phyloP scores from a whole-genome alignment of 1,140 invertebrate species.

The Callitettix versicolor region DNA sequence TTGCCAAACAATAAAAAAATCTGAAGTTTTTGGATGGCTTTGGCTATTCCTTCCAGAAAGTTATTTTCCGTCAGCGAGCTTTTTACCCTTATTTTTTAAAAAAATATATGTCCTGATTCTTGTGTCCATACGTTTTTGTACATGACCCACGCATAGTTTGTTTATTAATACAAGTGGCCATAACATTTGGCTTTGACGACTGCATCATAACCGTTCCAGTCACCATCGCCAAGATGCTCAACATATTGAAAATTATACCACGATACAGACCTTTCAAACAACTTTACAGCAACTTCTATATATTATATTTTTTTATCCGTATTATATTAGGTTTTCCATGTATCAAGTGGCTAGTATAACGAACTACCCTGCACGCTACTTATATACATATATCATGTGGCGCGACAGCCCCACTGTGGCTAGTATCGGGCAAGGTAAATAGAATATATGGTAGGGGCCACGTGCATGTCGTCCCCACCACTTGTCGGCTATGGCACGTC shows the following conservation, averaged over 20 bases:
- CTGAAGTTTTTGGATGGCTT: constrained; percentile 6
- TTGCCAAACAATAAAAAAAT: constrained; percentile 9
- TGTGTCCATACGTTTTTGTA: constrained; percentile 17
- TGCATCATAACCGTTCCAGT: constrained; percentile 8
- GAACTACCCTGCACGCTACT: no score
- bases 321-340: no score
- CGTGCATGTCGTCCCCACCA: no score
- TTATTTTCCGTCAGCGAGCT: constrained; percentile 14
- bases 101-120: background rate
- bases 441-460: no score
- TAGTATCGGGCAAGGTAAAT: no score
- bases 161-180: constrained; percentile 17
- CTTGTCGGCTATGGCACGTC: no score
- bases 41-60: constrained; percentile 16
- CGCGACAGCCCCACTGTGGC: no score
- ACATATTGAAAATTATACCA: constrained; percentile 15
- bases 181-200: constrained; percentile 10
- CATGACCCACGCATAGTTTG: constrained; percentile 22
- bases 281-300: background rate
- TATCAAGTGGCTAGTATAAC: no score
- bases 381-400: no score
- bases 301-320: no score
- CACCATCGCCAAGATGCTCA: constrained; percentile 20
- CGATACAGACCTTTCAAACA: constrained; percentile 15
- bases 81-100: background rate